Evolutionary conservation across 1,140 invertebrate genomes (phyloP).

Genomic region (Atta colombica): DNA sequence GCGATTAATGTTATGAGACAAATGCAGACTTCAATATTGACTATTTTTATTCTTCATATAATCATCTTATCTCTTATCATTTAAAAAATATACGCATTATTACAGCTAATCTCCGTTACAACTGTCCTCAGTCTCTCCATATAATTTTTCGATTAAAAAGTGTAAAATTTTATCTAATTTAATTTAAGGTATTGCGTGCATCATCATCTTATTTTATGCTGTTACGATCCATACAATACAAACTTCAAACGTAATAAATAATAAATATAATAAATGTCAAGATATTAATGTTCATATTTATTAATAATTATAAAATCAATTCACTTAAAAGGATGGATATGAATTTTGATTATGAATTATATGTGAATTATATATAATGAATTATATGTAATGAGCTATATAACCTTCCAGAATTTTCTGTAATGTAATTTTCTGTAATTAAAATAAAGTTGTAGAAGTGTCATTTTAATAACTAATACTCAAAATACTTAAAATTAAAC

Average conservation of each 20-base stretch:
- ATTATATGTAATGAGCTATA: neutral
- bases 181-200: constrained; percentile 29
- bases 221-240: constrained; percentile 18
- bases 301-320: neutral
- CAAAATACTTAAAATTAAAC: too few relatives aligned
- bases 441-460: too few relatives aligned
- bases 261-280: neutral
- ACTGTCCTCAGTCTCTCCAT: too few relatives aligned
- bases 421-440: too few relatives aligned
- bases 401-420: too few relatives aligned
- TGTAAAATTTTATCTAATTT: neutral
- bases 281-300: neutral
- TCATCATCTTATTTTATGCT: constrained; percentile 36
- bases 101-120: too few relatives aligned
- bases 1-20: too few relatives aligned
- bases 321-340: neutral
- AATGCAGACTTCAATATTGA: too few relatives aligned
- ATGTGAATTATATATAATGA: neutral
- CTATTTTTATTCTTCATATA: too few relatives aligned
- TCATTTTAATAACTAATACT: too few relatives aligned
- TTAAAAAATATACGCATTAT: too few relatives aligned
- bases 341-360: neutral
- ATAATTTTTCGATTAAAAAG: neutral
- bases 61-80: too few relatives aligned
- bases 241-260: neutral